Evolutionary conservation across 2,113 vertebrate species (phyloP).

Genomic region (Barbus barbus): DNA sequence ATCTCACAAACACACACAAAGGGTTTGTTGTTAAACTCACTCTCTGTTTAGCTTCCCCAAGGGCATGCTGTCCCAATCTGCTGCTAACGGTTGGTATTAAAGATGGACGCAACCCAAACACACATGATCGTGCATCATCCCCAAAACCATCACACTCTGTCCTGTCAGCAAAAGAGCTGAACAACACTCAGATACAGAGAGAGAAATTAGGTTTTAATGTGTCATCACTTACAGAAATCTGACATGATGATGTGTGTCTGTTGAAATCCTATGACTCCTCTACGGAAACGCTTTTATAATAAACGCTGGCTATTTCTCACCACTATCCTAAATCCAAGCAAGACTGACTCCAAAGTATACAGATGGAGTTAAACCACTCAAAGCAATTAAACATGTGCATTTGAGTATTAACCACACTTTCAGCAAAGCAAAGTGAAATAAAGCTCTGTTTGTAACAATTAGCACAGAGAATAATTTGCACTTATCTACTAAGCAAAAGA

Average conservation of each 20-base stretch:
- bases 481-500: neutral
- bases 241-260: no score
- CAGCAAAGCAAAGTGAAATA: neutral
- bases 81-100: constrained; percentile 7
- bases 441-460: neutral
- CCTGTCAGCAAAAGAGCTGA: no score
- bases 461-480: neutral
- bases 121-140: neutral
- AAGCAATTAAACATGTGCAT: neutral
- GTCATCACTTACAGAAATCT: no score
- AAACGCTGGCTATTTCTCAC: neutral
- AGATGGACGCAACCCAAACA: constrained; percentile 22
- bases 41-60: constrained; percentile 16
- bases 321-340: no score
- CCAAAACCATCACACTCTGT: no score
- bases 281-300: neutral
- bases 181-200: no score
- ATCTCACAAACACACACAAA: constrained; percentile 6
- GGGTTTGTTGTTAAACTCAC: constrained; percentile 6
- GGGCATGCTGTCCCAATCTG: constrained; percentile 34
- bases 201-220: no score
- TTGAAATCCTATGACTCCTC: neutral
- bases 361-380: neutral
- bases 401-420: neutral
- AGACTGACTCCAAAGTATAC: no score